Percentiles rank a stretch among this genome's conserved stretches.
Evolutionary conservation across 2,797 vertebrate species (phyloP).

Genomic region (Etheostoma nigrum): DNA sequence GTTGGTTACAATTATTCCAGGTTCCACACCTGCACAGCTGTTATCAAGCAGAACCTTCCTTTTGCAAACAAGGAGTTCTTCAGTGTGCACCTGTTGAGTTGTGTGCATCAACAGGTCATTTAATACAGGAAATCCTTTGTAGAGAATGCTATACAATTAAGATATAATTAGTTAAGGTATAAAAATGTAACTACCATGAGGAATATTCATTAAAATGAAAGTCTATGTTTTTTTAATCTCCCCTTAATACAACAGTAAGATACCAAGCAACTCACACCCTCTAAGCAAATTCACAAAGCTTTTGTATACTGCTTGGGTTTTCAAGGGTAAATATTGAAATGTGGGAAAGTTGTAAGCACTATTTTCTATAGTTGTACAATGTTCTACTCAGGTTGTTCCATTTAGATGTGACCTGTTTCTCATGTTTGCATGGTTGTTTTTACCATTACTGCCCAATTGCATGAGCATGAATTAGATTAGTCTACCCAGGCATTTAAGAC

Average conservation of each 20-base stretch:
- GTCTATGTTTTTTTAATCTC: background rate
- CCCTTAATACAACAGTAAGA: background rate
- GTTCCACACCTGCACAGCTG: constrained; percentile 12
- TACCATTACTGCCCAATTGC: constrained; percentile 22
- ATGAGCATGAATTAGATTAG: constrained; percentile 66
- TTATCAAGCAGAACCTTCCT: constrained; percentile 40
- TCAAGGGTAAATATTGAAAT: constrained; percentile 3
- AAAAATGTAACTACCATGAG: background rate
- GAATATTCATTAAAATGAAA: background rate
- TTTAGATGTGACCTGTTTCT: constrained; percentile 22
- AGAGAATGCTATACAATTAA: background rate
- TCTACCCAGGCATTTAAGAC: constrained; percentile 7
- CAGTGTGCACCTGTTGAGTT: constrained; percentile 28
- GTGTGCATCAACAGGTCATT: background rate
- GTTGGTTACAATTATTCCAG: background rate
- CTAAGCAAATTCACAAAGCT: constrained; percentile 55
- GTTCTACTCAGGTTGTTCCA: background rate
- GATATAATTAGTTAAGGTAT: background rate
- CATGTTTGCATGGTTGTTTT: constrained; percentile 43
- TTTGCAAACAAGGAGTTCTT: constrained; percentile 53
- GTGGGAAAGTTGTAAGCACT: constrained; percentile 35
- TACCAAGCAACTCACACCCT: constrained; percentile 37
- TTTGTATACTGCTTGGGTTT: background rate
- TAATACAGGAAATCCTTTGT: background rate
- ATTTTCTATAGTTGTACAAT: background rate